Conservation (phyloP, 2,797 vertebrate genomes). For the Halcyon chelicuti region DNA sequence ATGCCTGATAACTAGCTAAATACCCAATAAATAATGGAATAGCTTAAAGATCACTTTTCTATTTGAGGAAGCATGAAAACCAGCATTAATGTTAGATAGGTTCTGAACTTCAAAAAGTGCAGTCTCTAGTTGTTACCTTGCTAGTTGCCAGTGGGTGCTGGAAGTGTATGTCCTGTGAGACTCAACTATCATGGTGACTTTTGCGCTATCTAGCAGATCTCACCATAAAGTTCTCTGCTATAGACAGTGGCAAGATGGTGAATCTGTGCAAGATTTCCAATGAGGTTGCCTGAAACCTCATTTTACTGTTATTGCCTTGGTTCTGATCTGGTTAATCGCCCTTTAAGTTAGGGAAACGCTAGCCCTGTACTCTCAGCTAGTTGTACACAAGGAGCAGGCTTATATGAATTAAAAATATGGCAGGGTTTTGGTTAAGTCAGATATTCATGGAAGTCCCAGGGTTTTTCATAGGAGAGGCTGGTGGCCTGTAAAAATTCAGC, state of each 20-base stretch:
- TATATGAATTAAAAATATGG: background rate
- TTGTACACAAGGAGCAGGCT: background rate
- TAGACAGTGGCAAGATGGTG: background rate
- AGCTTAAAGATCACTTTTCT: background rate
- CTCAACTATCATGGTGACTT: background rate
- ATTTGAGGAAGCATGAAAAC: background rate
- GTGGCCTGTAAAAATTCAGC: constrained; percentile 4
- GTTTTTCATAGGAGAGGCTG: background rate
- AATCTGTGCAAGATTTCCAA: background rate
- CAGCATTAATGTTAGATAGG: background rate
- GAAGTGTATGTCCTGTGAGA: background rate
- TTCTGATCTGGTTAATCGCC: background rate
- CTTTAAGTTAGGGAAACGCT: background rate
- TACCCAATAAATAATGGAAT: background rate
- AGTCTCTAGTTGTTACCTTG: background rate
- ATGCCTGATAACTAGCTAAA: background rate
- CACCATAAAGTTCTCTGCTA: background rate
- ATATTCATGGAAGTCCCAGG: background rate
- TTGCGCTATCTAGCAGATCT: background rate
- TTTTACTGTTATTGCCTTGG: background rate
- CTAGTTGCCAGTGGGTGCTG: background rate
- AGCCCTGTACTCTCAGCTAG: background rate
- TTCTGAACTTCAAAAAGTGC: background rate
- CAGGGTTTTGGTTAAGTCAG: constrained; percentile 41
- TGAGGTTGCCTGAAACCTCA: constrained; percentile 2